phyloP scores from a whole-genome alignment of 2,797 vertebrate genomes.

The Falco cherrug region DNA sequence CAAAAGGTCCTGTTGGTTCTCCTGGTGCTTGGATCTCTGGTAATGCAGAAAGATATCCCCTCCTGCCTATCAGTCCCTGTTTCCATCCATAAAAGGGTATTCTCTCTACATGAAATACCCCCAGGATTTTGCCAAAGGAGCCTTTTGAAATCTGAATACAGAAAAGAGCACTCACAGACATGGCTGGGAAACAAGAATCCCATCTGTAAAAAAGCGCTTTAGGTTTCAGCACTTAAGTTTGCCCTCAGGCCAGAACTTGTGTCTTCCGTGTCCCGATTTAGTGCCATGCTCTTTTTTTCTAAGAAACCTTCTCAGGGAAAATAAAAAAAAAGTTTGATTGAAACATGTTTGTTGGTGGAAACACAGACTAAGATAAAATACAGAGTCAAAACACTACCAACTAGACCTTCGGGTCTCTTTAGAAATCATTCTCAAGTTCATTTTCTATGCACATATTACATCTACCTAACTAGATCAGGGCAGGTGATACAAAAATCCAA shows the following conservation, averaged over 20 bases:
- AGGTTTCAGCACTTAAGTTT: background rate
- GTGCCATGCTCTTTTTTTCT: background rate
- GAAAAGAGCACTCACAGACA: background rate
- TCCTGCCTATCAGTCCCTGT: background rate
- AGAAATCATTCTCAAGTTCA: background rate
- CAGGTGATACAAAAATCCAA: background rate
- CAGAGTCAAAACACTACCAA: background rate
- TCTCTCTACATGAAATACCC: background rate
- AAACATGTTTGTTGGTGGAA: background rate
- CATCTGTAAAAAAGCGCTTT: background rate
- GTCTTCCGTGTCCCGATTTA: background rate
- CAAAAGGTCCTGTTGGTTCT: background rate
- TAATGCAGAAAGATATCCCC: background rate
- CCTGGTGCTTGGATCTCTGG: background rate
- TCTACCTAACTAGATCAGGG: background rate
- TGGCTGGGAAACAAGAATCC: background rate
- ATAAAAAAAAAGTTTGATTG: background rate
- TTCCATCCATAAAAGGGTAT: background rate
- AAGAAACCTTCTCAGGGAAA: background rate
- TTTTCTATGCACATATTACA: background rate
- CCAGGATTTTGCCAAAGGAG: background rate
- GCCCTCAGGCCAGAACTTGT: background rate
- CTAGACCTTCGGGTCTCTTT: background rate
- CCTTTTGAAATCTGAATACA: background rate
- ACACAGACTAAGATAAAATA: background rate